Evolutionary conservation across 2,797 vertebrate genomes (phyloP).

Genomic region (Spatula clypeata): DNA sequence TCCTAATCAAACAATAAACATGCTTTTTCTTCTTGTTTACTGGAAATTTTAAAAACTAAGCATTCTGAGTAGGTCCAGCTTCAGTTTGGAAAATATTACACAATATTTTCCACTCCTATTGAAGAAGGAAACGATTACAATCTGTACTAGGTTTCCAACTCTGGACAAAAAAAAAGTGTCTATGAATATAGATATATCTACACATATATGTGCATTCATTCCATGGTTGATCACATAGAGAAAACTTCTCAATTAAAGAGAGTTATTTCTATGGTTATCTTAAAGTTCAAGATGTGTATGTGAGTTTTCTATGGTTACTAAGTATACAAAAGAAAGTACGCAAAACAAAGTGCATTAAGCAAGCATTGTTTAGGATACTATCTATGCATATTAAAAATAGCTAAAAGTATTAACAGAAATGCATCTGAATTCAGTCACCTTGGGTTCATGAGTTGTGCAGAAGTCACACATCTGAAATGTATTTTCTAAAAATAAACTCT

Average conservation of each 20-base stretch:
- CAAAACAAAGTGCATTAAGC: not conserved
- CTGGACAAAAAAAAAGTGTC: not conserved
- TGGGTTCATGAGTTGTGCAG: not conserved
- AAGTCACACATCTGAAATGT: not conserved
- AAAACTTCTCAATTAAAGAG: not conserved
- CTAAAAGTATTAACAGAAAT: not conserved
- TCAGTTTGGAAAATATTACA: constrained; percentile 28
- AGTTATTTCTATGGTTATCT: not conserved
- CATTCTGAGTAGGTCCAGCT: constrained; percentile 4
- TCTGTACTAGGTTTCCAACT: not conserved
- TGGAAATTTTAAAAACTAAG: constrained; percentile 15
- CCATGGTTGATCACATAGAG: not conserved
- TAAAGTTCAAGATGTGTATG: not conserved
- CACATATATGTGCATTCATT: not conserved
- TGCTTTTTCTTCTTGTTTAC: not conserved
- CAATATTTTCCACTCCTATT: constrained; percentile 31
- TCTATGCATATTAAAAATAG: not conserved
- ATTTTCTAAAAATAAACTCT: not conserved
- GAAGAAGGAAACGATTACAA: not conserved
- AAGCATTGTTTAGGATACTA: not conserved
- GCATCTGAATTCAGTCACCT: not conserved
- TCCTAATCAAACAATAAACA: not conserved
- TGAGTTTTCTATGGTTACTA: constrained; percentile 26
- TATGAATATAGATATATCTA: not conserved
- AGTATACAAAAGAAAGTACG: not conserved